A percentile compares a stretch with the other conserved stretches of the same genome.
phyloP scores from a whole-genome alignment of 92 coral and sea anemone genomes.

The Umimayanthus chanpuru region DNA sequence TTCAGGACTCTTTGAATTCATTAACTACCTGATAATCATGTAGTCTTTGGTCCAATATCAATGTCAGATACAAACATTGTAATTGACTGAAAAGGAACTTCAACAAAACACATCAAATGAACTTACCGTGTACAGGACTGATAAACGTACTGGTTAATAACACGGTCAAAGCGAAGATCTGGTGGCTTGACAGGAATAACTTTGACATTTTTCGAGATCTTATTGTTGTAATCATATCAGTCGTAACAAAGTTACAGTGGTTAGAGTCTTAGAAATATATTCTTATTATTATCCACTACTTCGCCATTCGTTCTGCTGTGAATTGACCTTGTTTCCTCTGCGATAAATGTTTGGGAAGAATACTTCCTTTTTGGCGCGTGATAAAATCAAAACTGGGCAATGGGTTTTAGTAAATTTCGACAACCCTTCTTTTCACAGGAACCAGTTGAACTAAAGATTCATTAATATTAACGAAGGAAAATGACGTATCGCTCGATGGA shows the following conservation, averaged over 20 bases:
- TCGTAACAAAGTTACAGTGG: neutral
- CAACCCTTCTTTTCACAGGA: constrained; percentile 1
- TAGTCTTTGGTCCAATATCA: neutral
- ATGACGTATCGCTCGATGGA: constrained; percentile 37
- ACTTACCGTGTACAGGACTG: constrained; percentile 33
- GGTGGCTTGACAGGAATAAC: constrained; percentile 4
- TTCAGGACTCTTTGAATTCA: neutral
- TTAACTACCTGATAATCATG: neutral
- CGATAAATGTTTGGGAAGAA: neutral
- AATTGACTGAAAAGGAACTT: neutral
- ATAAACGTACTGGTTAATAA: neutral
- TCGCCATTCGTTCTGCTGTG: constrained; percentile 12
- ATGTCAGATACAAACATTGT: neutral
- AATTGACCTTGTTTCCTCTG: neutral
- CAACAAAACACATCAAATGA: neutral
- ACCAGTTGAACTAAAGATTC: constrained; percentile 8
- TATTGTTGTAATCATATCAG: constrained; percentile 28
- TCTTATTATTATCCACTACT: neutral
- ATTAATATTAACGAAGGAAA: constrained; percentile 27
- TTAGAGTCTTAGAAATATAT: neutral
- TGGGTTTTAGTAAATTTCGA: neutral
- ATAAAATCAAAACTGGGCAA: neutral
- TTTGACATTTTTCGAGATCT: constrained; percentile 14
- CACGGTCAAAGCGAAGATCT: neutral
- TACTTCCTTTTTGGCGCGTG: neutral